These are phyloP conservation scores for Eleginops maclovinus DNA, from an alignment of 2,113 vertebrate species.

Conservation along the genomic window DNA sequence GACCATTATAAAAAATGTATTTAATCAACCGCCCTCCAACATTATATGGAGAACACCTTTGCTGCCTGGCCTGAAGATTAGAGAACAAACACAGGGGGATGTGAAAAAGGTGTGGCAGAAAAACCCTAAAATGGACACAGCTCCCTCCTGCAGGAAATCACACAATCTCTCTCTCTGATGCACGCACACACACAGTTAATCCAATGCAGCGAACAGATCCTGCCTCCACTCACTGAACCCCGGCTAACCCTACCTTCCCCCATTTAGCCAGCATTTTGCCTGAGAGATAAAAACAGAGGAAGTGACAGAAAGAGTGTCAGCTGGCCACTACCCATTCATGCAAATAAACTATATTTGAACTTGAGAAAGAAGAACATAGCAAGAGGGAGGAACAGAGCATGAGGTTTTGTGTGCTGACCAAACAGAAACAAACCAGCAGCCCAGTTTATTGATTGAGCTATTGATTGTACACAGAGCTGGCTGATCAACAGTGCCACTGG, in stretches of 20 bases:
- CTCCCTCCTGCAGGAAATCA: conserved; percentile 27
- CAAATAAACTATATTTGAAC: conserved; percentile 40
- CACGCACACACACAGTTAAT: conserved; percentile 51
- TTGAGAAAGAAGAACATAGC: conserved; percentile 6
- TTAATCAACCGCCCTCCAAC: background rate
- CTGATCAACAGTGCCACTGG: conserved; percentile 27
- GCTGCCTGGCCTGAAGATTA: background rate
- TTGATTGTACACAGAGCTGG: conserved; percentile 53
- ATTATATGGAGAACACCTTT: background rate
- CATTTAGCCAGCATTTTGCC: conserved; percentile 40
- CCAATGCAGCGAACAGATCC: conserved; percentile 48
- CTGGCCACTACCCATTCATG: conserved; percentile 14
- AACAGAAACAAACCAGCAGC: conserved; percentile 32
- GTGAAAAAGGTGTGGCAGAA: conserved; percentile 16
- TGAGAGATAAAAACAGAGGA: conserved; percentile 13
- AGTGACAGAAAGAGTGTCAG: conserved; percentile 24
- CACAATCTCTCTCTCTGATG: conserved; percentile 10
- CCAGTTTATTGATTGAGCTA: conserved; percentile 55
- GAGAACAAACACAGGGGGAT: background rate
- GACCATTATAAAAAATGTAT: background rate
- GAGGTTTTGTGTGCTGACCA: conserved; percentile 15
- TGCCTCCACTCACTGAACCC: conserved; percentile 57
- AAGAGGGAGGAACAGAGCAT: background rate
- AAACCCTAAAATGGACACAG: conserved; percentile 14
- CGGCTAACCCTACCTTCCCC: conserved; percentile 44